A percentile compares a stretch with the other conserved stretches of the same genome.
These are phyloP conservation scores for Nanorana parkeri DNA, from an alignment of 2,113 vertebrate species.

Conservation along the genomic window DNA sequence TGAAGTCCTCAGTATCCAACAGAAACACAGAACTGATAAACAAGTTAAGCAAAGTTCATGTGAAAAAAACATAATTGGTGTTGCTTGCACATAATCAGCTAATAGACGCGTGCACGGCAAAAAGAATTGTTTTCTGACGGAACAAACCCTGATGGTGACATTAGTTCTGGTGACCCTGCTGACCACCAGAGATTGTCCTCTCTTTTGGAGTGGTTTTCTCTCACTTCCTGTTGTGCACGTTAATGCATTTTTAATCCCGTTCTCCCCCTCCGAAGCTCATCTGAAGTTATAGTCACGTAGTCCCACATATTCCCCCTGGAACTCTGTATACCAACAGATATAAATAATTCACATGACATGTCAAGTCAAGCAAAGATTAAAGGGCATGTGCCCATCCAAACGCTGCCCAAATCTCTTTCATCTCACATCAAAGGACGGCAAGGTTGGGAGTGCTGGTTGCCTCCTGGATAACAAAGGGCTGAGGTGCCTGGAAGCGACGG, in stretches of 20 bases:
- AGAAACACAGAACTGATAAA: too few relatives aligned
- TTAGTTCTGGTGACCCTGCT: too few relatives aligned
- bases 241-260: slow-evolving; percentile 29
- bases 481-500: not conserved
- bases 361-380: slow-evolving; percentile 37
- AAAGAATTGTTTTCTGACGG: too few relatives aligned
- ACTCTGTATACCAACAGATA: not conserved
- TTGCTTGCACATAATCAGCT: too few relatives aligned
- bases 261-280: not conserved
- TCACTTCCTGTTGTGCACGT: too few relatives aligned
- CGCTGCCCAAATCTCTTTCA: slow-evolving; percentile 26
- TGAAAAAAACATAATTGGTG: too few relatives aligned
- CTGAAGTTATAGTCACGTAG: not conserved
- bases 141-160: too few relatives aligned
- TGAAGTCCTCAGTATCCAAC: too few relatives aligned
- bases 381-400: slow-evolving; percentile 31
- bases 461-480: not conserved
- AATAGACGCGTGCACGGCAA: too few relatives aligned
- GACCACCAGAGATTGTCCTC: too few relatives aligned
- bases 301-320: not conserved
- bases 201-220: too few relatives aligned
- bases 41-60: too few relatives aligned
- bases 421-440: slow-evolving; percentile 34
- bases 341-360: slow-evolving; percentile 44
- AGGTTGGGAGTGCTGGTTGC: not conserved